Base-by-base conservation (phyloP, 2,797 vertebrate species). In the Zonotrichia albicollis region DNA sequence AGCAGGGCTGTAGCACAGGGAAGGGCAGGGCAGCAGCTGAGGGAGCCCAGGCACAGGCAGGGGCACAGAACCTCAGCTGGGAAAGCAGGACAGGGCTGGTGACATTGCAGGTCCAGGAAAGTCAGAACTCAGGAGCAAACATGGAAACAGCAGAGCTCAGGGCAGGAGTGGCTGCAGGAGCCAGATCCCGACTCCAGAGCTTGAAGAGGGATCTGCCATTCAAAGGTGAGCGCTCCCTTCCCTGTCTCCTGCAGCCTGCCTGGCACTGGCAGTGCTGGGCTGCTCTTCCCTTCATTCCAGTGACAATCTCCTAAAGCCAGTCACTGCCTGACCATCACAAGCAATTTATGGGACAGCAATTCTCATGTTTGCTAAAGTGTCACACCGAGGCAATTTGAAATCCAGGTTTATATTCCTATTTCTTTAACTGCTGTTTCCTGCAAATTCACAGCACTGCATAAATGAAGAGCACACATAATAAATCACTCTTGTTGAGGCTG, bases 391-490 rank as follows among this genome's bases (percentile, higher is more conserved):
- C 76, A 57, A 26, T 92, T 86, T 88, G 80, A 93, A 95, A 87
- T 82, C 17, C 0, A 0, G 20, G 22, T 57, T 93, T 95, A 60
- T 92, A 53, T 87, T 93, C 57, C 61, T 30, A 40, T 95, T 95
- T 89, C 87, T 84, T 85, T 77, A 87, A 72, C 82, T 93, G 76
- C 77, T 71, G n/a, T 74, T 91, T 68, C 67, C 65, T 94, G 80
- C 71, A 88, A 65, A 90, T 74, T 51, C 79, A 34, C 21, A 15
- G 73, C 65, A 13, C n/a, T 25, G 71, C 84, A 65, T 74, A 90
- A 91, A 84, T 40, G 75, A 94, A 93, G 87, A 76, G 72, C 64
- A 48, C 51, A 13, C 20, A 20, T 54, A 65, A 80, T 89, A 83
- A 93, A 95, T 90, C 64, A 77, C 57, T 54, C 42, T 53, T 45